These are phyloP conservation scores for Drosophila kepulauana DNA, from an alignment of 1,140 invertebrate genomes.

Conservation along the genomic window DNA sequence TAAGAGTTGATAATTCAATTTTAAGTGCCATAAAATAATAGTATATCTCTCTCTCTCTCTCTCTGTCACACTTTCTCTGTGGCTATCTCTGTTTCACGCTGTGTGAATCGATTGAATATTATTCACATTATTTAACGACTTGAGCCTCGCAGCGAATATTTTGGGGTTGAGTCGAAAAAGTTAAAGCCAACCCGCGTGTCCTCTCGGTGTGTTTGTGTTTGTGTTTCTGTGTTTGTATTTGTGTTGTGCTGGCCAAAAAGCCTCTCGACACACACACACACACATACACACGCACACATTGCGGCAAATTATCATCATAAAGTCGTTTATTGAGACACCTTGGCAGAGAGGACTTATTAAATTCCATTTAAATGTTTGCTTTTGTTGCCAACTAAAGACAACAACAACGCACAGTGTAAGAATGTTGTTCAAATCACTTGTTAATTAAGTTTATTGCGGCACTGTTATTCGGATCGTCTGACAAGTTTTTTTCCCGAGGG, in stretches of 20 bases:
- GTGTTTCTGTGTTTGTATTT: too few species aligned
- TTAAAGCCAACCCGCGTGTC: background rate
- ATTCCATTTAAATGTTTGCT: conserved; percentile 54
- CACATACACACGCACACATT: conserved; percentile 7
- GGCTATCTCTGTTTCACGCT: background rate
- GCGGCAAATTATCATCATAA: conserved; percentile 54
- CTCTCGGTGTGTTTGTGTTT: too few species aligned
- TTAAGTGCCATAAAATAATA: conserved; percentile 35
- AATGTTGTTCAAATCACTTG: conserved; percentile 56
- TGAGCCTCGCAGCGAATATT: background rate
- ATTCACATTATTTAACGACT: conserved; percentile 9
- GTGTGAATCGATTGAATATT: conserved; percentile 12
- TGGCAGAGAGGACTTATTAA: conserved; percentile 40
- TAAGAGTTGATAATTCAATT: conserved; percentile 34
- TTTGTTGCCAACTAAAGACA: conserved; percentile 4
- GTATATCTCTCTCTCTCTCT: too few species aligned
- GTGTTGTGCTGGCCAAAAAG: conserved; percentile 8
- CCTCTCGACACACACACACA: conserved; percentile 16
- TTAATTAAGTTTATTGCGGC: conserved; percentile 58
- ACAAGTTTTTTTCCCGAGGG: conserved; percentile 28
- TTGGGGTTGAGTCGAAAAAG: background rate
- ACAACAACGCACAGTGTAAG: background rate
- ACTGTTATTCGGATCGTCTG: conserved; percentile 35
- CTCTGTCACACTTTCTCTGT: too few species aligned
- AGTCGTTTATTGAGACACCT: conserved; percentile 52